Conservation (phyloP, 2,797 vertebrate genomes). For the Sebastes minor region DNA sequence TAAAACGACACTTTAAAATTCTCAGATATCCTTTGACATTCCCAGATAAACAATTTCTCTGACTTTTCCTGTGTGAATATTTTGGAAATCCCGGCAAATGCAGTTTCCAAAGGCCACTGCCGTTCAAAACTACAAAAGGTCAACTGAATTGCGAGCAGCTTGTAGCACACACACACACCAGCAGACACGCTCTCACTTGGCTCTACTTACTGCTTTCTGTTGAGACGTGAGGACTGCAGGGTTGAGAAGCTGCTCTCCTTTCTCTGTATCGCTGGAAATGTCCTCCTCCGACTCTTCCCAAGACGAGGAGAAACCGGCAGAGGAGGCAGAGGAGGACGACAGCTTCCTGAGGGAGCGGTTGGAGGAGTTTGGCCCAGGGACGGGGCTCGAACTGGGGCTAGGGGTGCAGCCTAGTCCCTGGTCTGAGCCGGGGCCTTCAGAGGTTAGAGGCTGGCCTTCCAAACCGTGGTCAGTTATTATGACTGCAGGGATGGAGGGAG, state of each 20-base stretch:
- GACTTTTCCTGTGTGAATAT: not conserved
- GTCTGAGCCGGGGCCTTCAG: constrained; percentile 46
- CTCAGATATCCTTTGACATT: not conserved
- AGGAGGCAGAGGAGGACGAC: constrained; percentile 96
- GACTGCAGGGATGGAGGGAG: constrained; percentile 88
- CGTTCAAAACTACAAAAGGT: not conserved
- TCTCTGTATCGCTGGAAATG: constrained; percentile 94
- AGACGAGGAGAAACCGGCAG: constrained; percentile 96
- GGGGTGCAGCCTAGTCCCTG: constrained; percentile 54
- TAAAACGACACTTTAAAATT: not conserved
- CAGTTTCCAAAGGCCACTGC: not conserved
- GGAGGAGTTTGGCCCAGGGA: constrained; percentile 53
- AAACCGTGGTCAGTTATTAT: constrained; percentile 93
- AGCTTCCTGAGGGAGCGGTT: constrained; percentile 87
- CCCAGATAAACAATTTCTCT: not conserved
- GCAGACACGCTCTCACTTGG: not conserved
- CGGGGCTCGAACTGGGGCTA: constrained; percentile 71
- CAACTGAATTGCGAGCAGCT: not conserved
- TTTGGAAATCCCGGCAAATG: not conserved
- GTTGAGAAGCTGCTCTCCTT: constrained; percentile 86
- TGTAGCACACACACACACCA: not conserved
- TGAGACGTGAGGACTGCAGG: constrained; percentile 88
- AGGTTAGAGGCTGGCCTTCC: constrained; percentile 70
- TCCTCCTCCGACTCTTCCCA: constrained; percentile 99
- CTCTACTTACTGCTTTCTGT: constrained; percentile 92